These are phyloP conservation scores for Drosophila mulleri DNA, from an alignment of 2,888 invertebrate species.

Conservation along the genomic window DNA sequence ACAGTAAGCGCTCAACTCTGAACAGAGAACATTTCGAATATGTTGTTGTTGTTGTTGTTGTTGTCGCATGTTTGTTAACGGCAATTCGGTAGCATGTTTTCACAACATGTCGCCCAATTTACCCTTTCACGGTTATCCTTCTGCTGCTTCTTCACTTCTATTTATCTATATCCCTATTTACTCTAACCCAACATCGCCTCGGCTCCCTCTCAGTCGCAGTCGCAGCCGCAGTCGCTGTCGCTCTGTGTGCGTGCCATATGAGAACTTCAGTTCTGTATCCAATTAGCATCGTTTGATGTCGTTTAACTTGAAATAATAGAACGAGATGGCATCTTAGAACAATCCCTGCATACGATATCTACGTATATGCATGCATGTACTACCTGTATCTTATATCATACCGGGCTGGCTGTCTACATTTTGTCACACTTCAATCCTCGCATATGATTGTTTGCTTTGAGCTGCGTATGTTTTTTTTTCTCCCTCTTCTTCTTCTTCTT, in stretches of 20 bases:
- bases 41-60: background rate
- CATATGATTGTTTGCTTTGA: constrained; percentile 29
- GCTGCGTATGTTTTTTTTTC: constrained; percentile 1
- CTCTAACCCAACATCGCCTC: background rate
- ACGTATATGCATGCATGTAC: background rate
- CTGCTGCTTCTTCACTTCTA: constrained; percentile 16
- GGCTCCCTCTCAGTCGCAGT: background rate
- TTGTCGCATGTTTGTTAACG: constrained; percentile 72
- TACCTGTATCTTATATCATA: constrained; percentile 15
- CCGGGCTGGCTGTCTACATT: background rate
- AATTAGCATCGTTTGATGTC: constrained; percentile 45
- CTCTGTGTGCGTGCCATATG: constrained; percentile 14
- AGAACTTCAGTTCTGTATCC: background rate
- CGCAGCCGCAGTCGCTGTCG: background rate
- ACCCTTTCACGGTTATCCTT: constrained; percentile 68
- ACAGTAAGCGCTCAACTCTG: background rate
- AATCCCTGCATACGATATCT: background rate
- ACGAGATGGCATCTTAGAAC: background rate
- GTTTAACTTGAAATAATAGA: constrained; percentile 8
- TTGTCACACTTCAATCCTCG: constrained; percentile 44
- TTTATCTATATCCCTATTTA: constrained; percentile 34
- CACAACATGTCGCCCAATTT: constrained; percentile 84
- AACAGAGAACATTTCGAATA: constrained; percentile 1
- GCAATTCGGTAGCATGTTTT: constrained; percentile 84
- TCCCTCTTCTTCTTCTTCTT: background rate